Conservation (phyloP, 2,113 vertebrate genomes). For the Leptosomus discolor region DNA sequence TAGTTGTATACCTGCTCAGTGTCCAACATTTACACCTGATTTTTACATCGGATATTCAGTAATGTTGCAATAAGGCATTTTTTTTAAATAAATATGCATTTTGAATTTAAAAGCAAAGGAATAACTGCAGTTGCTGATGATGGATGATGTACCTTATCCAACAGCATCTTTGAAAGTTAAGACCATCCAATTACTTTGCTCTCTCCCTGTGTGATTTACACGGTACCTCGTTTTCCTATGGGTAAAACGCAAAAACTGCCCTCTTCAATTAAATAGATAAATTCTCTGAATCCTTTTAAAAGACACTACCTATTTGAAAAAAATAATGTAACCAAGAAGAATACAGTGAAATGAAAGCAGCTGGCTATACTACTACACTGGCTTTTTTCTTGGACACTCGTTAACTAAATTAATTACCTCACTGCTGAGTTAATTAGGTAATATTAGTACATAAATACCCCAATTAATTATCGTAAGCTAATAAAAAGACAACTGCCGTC, state of each 20-base stretch:
- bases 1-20: not conserved
- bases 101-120: not conserved
- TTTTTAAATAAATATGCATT: not conserved
- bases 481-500: slow-evolving; percentile 54
- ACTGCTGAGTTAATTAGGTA: slow-evolving; percentile 66
- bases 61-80: not conserved
- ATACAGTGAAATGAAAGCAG: slow-evolving; percentile 10
- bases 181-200: not conserved
- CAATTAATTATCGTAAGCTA: slow-evolving; percentile 72
- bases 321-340: not conserved
- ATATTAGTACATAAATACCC: slow-evolving; percentile 70
- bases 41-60: not conserved
- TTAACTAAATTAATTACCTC: slow-evolving; percentile 67
- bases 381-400: not conserved
- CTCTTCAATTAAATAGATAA: slow-evolving; percentile 18
- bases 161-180: not conserved
- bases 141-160: not conserved
- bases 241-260: not conserved
- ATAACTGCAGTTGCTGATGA: not conserved
- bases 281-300: not conserved
- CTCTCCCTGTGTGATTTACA: not conserved
- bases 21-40: not conserved
- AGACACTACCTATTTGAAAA: not conserved
- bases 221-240: not conserved
- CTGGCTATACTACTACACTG: not conserved